Base-by-base conservation (phyloP, 2,797 vertebrate species). In the Ispidina lecontei region DNA sequence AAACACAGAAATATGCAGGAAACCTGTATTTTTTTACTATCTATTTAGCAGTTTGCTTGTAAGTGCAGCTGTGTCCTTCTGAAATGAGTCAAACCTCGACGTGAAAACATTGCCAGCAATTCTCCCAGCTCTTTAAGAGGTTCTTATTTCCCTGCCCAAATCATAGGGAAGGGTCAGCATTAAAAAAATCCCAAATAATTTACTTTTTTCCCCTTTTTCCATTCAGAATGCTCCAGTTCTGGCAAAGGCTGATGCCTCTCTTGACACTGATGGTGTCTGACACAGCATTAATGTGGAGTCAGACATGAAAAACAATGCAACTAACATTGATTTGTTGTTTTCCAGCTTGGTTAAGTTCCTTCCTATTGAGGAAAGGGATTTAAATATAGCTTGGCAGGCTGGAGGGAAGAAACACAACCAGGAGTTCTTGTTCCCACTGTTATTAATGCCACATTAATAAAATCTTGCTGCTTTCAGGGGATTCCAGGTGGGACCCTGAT, bases 301-400 rank as follows among this genome's bases (percentile, higher is more conserved):
- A 96, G 73, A 94, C 77, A 90, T 85, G 88, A 90, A 95, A 94
- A 96, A 79, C 88, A 95, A 87, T 68, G 90, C 90, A 90, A 91
- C 93, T 43, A 89, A 51, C 93, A 89, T 71, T 94, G 91, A 95
- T 96, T 87, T 91, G 89, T 91, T 96, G 75, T 96, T 91, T 91
- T 85, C 85, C 80, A 92, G 90, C 80, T 96, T 90, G 91, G 86
- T 93, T 93, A 80, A 91, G 77, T 89, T 93, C 51, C 81, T 91
- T 90, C 84, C 4, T 41, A 35, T 62, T 77, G 84, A 82, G 51
- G 78, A 64, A 65, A 74, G 43, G 31, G 44, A 90, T 93, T 91
- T 94, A 77, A 92, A 80, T 87, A 52, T 7, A 33, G 65, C 51
- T 44, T 71, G 90, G 69, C 80, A 52, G 62, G 31, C 62, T 72